These are phyloP conservation scores for Sphaeramia orbicularis DNA, from an alignment of 2,797 vertebrate genomes.

Conservation along the genomic window DNA sequence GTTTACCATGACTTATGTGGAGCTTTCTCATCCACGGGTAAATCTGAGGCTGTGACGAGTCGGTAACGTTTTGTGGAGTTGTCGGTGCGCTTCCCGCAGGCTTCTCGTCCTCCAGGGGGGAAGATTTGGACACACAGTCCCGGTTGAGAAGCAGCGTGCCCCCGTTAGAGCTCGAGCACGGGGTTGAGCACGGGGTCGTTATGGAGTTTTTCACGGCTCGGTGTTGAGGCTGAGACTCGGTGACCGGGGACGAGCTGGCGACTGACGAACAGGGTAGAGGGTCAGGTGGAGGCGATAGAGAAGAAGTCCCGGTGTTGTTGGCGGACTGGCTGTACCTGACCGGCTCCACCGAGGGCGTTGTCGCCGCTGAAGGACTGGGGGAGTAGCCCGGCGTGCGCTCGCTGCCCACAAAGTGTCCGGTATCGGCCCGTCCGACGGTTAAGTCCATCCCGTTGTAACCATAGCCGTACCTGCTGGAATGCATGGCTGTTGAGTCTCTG, in stretches of 20 bases:
- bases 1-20: conserved; percentile 98
- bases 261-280: conserved; percentile 93
- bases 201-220: conserved; percentile 93
- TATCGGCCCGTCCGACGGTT: conserved; percentile 92
- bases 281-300: conserved; percentile 92
- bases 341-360: conserved; percentile 90
- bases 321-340: conserved; percentile 92
- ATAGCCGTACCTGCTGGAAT: conserved; percentile 98
- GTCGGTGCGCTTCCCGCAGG: conserved; percentile 92
- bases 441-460: conserved; percentile 99
- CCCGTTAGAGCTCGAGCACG: conserved; percentile 86
- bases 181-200: conserved; percentile 86
- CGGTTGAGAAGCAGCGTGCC: conserved; percentile 88
- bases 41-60: conserved; percentile 94
- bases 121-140: conserved; percentile 92
- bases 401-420: conserved; percentile 93
- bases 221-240: conserved; percentile 81
- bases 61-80: conserved; percentile 91
- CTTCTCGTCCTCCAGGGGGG: conserved; percentile 93
- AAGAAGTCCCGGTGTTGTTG: conserved; percentile 81
- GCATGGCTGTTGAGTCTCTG: conserved; percentile 96
- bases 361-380: conserved; percentile 86
- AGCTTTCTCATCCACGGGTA: conserved; percentile 99
- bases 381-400: conserved; percentile 92
- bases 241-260: conserved; percentile 79